Percentiles rank a stretch among this genome's conserved stretches.
These are phyloP conservation scores for Propithecus deckenii DNA, from an alignment of 2,797 vertebrate genomes.

Conservation along the genomic window DNA sequence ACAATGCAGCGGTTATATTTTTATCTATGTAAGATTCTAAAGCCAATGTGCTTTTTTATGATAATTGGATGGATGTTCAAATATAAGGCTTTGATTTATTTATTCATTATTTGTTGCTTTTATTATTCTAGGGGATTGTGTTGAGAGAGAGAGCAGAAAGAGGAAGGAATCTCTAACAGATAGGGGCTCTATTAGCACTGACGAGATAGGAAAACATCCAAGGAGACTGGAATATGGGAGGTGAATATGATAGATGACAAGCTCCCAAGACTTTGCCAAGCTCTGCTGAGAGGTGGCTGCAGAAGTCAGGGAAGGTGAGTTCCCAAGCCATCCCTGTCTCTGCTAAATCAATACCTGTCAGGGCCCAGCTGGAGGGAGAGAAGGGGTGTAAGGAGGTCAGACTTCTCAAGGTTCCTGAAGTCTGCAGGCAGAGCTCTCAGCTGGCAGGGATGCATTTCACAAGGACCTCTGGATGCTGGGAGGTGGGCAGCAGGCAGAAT, in stretches of 20 bases:
- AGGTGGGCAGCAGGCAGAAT: neutral
- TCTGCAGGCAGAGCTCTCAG: neutral
- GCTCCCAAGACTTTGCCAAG: neutral
- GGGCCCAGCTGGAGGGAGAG: neutral
- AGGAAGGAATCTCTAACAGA: neutral
- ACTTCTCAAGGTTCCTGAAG: neutral
- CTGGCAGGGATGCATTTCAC: neutral
- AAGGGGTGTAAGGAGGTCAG: neutral
- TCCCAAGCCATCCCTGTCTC: neutral
- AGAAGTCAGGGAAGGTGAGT: neutral
- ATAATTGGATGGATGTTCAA: neutral
- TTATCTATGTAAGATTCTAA: neutral
- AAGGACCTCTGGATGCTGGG: neutral
- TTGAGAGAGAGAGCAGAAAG: neutral
- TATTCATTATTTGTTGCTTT: slow-evolving; percentile 3
- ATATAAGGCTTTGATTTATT: neutral
- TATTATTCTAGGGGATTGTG: neutral
- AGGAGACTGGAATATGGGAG: neutral
- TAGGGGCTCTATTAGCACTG: slow-evolving; percentile 4
- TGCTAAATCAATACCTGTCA: slow-evolving; percentile 1
- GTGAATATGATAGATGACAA: neutral
- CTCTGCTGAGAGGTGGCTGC: neutral
- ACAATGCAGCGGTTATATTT: neutral
- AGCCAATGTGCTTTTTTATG: neutral
- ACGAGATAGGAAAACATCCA: slow-evolving; percentile 14